phyloP scores from a whole-genome alignment of 2,888 invertebrate genomes.

The Cremastinae sp. region DNA sequence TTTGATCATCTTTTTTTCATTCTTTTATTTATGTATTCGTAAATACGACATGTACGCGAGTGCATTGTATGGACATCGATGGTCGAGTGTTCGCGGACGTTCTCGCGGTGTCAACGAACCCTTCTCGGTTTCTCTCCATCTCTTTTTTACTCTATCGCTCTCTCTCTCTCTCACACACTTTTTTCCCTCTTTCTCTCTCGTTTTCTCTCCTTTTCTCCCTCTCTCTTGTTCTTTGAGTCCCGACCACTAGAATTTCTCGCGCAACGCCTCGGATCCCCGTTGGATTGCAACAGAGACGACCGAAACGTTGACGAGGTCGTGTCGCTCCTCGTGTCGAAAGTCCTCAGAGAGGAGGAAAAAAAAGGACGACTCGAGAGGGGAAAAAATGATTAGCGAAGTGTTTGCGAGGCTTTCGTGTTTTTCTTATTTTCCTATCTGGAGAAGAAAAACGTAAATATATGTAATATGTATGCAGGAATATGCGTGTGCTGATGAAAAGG shows the following conservation, averaged over 20 bases:
- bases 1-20: too few species aligned
- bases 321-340: conserved; percentile 51
- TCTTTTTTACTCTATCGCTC: conserved; percentile 26
- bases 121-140: conserved; percentile 49
- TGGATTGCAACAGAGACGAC: conserved; percentile 58
- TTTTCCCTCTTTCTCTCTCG: conserved; percentile 33
- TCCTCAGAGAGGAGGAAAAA: too few species aligned
- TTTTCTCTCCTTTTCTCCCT: conserved; percentile 22
- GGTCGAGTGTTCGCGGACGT: conserved; percentile 49
- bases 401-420: not conserved
- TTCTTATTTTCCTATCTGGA: too few species aligned
- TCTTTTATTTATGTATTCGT: not conserved
- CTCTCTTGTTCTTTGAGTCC: conserved; percentile 4
- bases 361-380: not conserved
- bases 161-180: conserved; percentile 22
- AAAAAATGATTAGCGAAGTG: not conserved
- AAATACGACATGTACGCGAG: conserved; percentile 11
- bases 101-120: conserved; percentile 65
- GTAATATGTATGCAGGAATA: not conserved
- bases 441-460: too few species aligned
- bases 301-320: conserved; percentile 68
- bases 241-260: conserved; percentile 24
- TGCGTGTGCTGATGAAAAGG: conserved; percentile 1
- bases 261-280: conserved; percentile 42
- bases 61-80: conserved; percentile 53